Conservation (phyloP, 2,888 invertebrate species). For the Achlya flavicornis region DNA sequence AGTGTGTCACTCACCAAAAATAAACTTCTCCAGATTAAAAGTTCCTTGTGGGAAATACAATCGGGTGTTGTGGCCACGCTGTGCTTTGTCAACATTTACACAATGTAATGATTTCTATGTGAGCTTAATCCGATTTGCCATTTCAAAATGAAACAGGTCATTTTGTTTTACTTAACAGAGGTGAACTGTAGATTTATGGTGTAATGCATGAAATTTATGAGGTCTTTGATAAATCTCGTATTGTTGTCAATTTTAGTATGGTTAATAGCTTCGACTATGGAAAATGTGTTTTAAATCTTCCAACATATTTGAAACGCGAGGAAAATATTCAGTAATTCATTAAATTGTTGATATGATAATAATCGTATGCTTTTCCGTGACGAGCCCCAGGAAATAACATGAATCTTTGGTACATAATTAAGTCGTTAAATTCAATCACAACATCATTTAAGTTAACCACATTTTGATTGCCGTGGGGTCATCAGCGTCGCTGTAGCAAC, state of each 20-base stretch:
- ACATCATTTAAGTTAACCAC: conserved; percentile 16
- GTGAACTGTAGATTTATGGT: background rate
- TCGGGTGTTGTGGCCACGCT: background rate
- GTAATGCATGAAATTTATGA: background rate
- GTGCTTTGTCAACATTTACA: background rate
- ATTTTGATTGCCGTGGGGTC: conserved; percentile 13
- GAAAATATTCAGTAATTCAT: background rate
- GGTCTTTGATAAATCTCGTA: background rate
- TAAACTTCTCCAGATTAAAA: conserved; percentile 13
- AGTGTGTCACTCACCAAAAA: conserved; percentile 24
- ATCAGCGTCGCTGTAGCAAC: conserved; percentile 17
- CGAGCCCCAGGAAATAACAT: conserved; percentile 14
- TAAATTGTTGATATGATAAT: background rate
- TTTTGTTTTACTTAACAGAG: background rate
- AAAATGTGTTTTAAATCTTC: background rate
- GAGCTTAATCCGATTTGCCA: background rate
- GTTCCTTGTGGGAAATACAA: background rate
- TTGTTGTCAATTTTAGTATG: background rate
- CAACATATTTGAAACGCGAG: background rate
- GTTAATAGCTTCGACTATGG: background rate
- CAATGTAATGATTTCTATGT: background rate
- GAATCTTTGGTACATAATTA: conserved; percentile 22
- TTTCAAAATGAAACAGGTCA: background rate
- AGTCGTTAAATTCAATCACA: conserved; percentile 20
- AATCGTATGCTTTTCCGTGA: background rate